These are phyloP conservation scores for Ganaspis brasiliensis DNA, from an alignment of 2,888 invertebrate genomes.

Conservation along the genomic window DNA sequence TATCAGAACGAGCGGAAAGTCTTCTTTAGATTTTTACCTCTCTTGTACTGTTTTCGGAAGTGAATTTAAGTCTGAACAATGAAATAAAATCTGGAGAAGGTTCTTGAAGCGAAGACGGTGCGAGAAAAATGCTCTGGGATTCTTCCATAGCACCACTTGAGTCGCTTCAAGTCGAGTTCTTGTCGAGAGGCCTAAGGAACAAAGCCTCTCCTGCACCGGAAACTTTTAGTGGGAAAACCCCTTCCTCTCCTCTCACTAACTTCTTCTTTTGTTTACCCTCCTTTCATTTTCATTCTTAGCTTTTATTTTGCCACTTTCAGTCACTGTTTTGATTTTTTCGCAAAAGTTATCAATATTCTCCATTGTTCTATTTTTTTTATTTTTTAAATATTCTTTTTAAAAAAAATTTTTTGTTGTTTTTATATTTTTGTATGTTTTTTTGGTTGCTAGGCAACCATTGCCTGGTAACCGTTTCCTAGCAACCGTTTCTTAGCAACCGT, in stretches of 20 bases:
- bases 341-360: neutral
- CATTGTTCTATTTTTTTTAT: constrained; percentile 3
- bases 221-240: constrained; percentile 42
- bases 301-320: constrained; percentile 29
- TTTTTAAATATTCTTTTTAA: no score
- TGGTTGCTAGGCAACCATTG: no score
- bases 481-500: no score
- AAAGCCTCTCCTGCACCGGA: constrained; percentile 57
- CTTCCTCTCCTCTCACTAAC: neutral
- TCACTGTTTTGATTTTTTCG: constrained; percentile 10
- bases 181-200: constrained; percentile 60
- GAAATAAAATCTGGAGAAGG: constrained; percentile 13
- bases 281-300: constrained; percentile 49
- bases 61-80: neutral
- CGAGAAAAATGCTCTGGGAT: constrained; percentile 55
- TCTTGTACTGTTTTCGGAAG: neutral
- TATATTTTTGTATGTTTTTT: no score
- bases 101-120: constrained; percentile 24
- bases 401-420: no score
- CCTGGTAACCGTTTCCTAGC: no score
- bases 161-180: constrained; percentile 54
- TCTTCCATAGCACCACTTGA: constrained; percentile 34
- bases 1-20: no score
- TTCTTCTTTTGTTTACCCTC: constrained; percentile 1
- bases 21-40: neutral